A percentile compares a stretch with the other conserved stretches of the same genome.
These are phyloP conservation scores for Orycteropus afer DNA, from an alignment of 2,113 vertebrate genomes.

Conservation along the genomic window DNA sequence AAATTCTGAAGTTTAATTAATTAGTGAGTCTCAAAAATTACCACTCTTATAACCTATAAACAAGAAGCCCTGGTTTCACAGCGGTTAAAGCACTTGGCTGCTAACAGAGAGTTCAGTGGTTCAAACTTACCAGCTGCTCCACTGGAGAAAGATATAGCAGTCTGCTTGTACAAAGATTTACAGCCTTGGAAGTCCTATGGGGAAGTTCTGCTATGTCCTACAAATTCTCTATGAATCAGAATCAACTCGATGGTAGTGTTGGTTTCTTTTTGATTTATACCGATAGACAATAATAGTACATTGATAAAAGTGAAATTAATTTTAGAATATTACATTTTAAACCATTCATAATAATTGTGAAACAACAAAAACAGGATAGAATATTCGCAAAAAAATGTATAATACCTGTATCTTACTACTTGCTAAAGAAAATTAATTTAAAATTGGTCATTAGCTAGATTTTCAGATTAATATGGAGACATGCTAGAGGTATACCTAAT, in stretches of 20 bases:
- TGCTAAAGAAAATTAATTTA: constrained; percentile 43
- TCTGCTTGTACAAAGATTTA: neutral
- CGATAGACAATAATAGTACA: neutral
- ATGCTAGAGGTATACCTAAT: neutral
- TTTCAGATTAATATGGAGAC: neutral
- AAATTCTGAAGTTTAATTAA: constrained; percentile 49
- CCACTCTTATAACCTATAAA: neutral
- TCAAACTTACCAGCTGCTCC: too few species aligned
- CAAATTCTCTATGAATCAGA: neutral
- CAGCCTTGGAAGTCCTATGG: neutral
- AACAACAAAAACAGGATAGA: neutral
- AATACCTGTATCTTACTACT: neutral
- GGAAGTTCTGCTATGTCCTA: neutral
- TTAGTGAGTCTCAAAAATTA: neutral
- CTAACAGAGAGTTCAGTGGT: too few species aligned
- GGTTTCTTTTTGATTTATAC: too few species aligned
- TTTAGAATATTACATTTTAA: constrained; percentile 50
- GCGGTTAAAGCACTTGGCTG: neutral
- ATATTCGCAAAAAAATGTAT: neutral
- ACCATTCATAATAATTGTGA: constrained; percentile 29
- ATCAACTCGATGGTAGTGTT: neutral
- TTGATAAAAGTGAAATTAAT: constrained; percentile 25
- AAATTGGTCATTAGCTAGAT: constrained; percentile 9
- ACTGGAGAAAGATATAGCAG: neutral
- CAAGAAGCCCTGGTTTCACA: neutral